A percentile compares a stretch with the other conserved stretches of the same genome.
These are phyloP conservation scores for Melanostigma gelatinosum DNA, from an alignment of 2,113 vertebrate species.

Conservation along the genomic window DNA sequence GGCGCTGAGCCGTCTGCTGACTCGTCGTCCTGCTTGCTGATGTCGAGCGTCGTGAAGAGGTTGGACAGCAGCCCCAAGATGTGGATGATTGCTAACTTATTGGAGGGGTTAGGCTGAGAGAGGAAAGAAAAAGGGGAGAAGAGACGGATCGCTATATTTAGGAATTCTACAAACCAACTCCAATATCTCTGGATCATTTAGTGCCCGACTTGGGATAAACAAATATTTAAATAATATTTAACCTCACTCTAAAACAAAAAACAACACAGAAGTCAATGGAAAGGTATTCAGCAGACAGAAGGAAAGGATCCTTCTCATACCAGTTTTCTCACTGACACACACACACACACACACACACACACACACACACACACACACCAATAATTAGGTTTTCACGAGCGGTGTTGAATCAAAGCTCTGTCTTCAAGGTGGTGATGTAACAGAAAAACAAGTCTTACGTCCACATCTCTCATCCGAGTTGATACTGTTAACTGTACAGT, in stretches of 20 bases:
- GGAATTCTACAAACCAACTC: background rate
- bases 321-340: background rate
- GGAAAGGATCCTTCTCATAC: background rate
- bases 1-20: slow-evolving; percentile 87
- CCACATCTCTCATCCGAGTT: slow-evolving; percentile 2
- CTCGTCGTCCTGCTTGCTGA: slow-evolving; percentile 97
- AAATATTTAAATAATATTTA: background rate
- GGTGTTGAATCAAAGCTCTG: slow-evolving; percentile 43
- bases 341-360: background rate
- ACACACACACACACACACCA: slow-evolving; percentile 5
- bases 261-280: background rate
- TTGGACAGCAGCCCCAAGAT: slow-evolving; percentile 98
- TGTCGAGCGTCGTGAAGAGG: slow-evolving; percentile 96
- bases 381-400: slow-evolving; percentile 53
- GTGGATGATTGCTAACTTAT: slow-evolving; percentile 98
- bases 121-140: slow-evolving; percentile 44
- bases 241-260: background rate
- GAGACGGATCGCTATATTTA: slow-evolving; percentile 1
- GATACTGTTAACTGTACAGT: background rate
- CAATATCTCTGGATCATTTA: background rate
- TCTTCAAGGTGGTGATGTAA: slow-evolving; percentile 56
- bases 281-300: background rate
- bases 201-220: background rate
- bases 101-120: slow-evolving; percentile 95
- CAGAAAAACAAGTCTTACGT: background rate